phyloP scores from a whole-genome alignment of 2,888 invertebrate species.

The Yponomeuta evonymella region DNA sequence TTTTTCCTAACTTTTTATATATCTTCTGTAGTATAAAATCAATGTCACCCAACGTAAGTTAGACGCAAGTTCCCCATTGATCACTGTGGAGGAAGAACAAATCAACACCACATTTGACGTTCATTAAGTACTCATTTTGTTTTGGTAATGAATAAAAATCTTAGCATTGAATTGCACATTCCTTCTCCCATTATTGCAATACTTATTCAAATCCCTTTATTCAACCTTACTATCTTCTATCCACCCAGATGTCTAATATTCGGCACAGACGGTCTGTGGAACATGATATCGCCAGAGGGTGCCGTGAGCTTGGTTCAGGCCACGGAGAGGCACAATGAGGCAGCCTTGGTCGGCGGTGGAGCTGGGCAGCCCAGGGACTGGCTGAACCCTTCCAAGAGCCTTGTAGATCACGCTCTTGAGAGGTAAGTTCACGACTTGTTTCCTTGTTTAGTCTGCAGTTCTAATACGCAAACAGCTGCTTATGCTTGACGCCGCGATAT shows the following conservation, averaged over 20 bases:
- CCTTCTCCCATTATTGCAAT: neutral
- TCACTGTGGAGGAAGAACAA: too few species aligned
- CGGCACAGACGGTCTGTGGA: conserved; percentile 98
- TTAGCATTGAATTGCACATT: too few species aligned
- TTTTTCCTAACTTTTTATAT: too few species aligned
- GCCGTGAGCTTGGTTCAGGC: conserved; percentile 90
- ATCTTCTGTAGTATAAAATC: too few species aligned
- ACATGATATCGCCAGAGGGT: conserved; percentile 90
- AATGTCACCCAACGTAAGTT: too few species aligned
- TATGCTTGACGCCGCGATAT: too few species aligned
- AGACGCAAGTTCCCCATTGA: too few species aligned
- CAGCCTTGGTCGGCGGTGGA: conserved; percentile 66
- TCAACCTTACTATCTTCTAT: neutral
- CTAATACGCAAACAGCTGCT: too few species aligned
- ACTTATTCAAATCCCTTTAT: neutral
- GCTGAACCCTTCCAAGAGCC: conserved; percentile 93
- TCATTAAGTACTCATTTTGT: too few species aligned
- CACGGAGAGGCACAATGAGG: conserved; percentile 87
- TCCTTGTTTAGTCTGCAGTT: too few species aligned
- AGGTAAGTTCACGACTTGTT: conserved; percentile 40
- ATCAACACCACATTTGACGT: too few species aligned
- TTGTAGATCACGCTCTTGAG: conserved; percentile 87
- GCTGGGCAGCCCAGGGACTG: conserved; percentile 74
- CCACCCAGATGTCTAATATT: conserved; percentile 88
- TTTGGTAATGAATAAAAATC: too few species aligned